Evolutionary conservation across 2,113 vertebrate species (phyloP).

Genomic region (Rhabdornis inornatus): DNA sequence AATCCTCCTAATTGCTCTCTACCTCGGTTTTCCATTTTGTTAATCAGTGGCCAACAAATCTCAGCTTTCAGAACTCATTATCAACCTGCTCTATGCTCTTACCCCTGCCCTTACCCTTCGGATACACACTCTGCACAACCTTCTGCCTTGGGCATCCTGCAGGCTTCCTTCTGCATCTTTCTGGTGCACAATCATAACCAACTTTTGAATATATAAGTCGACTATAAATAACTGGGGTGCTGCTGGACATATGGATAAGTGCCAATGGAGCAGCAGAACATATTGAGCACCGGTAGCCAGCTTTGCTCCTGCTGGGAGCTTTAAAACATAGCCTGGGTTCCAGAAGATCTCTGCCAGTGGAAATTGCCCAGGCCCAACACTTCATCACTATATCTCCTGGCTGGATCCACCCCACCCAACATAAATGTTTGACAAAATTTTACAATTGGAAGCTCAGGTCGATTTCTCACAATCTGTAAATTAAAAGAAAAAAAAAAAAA

Average conservation of each 20-base stretch:
- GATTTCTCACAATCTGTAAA: slow-evolving; percentile 24
- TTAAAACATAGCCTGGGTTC: slow-evolving; percentile 30
- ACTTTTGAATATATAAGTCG: background rate
- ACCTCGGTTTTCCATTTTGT: background rate
- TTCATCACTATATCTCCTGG: slow-evolving; percentile 48
- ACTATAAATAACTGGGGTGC: background rate
- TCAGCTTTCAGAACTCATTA: background rate
- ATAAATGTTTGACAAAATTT: slow-evolving; percentile 8
- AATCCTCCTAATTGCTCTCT: slow-evolving; percentile 24
- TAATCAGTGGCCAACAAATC: background rate
- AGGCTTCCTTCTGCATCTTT: background rate
- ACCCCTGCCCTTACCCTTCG: background rate
- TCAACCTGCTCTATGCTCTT: background rate
- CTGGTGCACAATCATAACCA: background rate
- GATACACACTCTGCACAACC: background rate
- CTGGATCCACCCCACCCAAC: background rate
- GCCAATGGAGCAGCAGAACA: slow-evolving; percentile 23
- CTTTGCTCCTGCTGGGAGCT: slow-evolving; percentile 15
- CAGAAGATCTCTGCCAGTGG: slow-evolving; percentile 48
- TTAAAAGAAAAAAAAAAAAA: background rate
- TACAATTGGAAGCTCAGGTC: slow-evolving; percentile 17
- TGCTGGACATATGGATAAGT: background rate
- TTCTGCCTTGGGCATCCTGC: background rate
- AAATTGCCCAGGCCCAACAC: slow-evolving; percentile 50
- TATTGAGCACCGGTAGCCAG: slow-evolving; percentile 1